phyloP scores from a whole-genome alignment of 2,113 vertebrate species.

The Pangasianodon hypophthalmus region DNA sequence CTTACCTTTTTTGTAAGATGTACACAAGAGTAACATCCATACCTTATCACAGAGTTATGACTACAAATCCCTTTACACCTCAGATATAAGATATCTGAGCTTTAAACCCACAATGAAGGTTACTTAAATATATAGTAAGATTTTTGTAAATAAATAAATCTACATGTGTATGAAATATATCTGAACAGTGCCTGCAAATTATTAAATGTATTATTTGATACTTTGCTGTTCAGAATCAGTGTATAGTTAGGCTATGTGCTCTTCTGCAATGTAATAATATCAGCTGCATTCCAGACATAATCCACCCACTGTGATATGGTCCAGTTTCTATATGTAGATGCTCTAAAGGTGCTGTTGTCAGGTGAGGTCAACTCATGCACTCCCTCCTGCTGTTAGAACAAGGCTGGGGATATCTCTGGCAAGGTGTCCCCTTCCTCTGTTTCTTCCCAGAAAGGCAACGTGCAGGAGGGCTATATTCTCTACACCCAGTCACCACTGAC shows the following conservation, averaged over 20 bases:
- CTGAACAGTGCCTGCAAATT: neutral
- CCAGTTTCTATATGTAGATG: conserved; percentile 45
- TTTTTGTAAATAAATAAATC: neutral
- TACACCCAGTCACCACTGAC: conserved; percentile 42
- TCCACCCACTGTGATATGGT: conserved; percentile 40
- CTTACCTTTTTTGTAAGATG: conserved; percentile 47
- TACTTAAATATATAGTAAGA: conserved; percentile 53
- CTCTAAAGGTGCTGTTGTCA: conserved; percentile 40
- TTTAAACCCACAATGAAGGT: conserved; percentile 57
- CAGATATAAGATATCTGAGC: conserved; percentile 48
- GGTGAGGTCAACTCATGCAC: conserved; percentile 29
- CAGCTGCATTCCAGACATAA: conserved; percentile 28
- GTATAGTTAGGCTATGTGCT: neutral
- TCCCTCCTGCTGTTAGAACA: conserved; percentile 44
- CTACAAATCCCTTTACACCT: conserved; percentile 41
- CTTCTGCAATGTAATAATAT: conserved; percentile 17
- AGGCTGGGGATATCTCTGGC: conserved; percentile 39
- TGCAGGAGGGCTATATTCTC: conserved; percentile 40
- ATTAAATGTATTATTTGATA: neutral
- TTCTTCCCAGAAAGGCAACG: conserved; percentile 42
- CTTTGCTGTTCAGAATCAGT: neutral
- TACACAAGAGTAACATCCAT: conserved; percentile 40
- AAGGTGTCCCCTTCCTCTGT: conserved; percentile 45
- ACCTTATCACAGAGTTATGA: conserved; percentile 23
- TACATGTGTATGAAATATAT: neutral